Percentiles rank a stretch among this genome's conserved stretches.
These are phyloP conservation scores for Recurvirostra avosetta DNA, from an alignment of 2,113 vertebrate species.

Conservation along the genomic window DNA sequence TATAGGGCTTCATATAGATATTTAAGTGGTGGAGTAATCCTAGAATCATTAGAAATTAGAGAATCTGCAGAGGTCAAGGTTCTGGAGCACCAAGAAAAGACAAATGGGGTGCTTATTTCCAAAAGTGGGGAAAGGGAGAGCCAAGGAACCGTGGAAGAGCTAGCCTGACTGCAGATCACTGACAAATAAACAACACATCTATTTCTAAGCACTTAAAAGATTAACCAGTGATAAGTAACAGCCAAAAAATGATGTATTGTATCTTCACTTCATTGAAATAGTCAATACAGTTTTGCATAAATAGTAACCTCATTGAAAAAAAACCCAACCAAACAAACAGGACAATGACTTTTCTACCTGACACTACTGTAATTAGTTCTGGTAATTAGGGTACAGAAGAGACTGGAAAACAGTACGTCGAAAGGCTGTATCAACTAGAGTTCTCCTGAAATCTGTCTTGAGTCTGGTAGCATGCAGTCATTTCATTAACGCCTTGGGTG, in stretches of 20 bases:
- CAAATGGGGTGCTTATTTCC: not conserved
- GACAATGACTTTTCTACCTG: not conserved
- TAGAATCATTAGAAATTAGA: not conserved
- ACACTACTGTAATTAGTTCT: not conserved
- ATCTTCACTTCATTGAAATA: not conserved
- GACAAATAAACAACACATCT: not conserved
- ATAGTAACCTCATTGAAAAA: not conserved
- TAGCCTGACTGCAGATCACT: not conserved
- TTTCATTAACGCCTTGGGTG: not conserved
- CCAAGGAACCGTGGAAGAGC: not conserved
- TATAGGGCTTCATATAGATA: not conserved
- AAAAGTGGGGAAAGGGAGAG: not conserved
- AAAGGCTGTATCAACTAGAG: not conserved
- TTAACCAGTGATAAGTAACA: not conserved
- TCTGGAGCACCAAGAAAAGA: not conserved
- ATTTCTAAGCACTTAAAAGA: not conserved
- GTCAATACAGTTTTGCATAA: not conserved
- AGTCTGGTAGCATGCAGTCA: not conserved
- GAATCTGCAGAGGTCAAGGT: not conserved
- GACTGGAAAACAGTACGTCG: not conserved
- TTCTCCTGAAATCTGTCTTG: not conserved
- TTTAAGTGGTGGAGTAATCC: not conserved
- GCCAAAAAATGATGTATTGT: not conserved
- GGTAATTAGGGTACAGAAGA: not conserved
- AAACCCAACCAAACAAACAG: not conserved